phyloP scores from a whole-genome alignment of 2,888 invertebrate genomes.

The Nysson spinosus region DNA sequence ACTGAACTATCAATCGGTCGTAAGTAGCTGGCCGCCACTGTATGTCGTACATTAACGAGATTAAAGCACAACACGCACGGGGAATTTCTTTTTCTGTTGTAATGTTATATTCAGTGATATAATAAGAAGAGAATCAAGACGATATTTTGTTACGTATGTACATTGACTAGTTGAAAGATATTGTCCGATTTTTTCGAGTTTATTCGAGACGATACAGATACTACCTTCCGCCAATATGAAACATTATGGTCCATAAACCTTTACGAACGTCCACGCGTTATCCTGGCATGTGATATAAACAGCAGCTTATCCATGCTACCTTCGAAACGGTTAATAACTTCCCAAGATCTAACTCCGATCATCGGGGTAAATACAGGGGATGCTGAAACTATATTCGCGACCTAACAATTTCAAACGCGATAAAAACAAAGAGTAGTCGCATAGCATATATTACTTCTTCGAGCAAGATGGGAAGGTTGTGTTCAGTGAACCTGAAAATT shows the following conservation, averaged over 20 bases:
- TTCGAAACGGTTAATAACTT: conserved; percentile 16
- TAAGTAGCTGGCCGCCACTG: too few species aligned
- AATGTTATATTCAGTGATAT: too few species aligned
- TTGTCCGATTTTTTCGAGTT: conserved; percentile 21
- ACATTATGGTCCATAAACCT: conserved; percentile 51
- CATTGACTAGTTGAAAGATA: too few species aligned
- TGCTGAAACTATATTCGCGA: conserved; percentile 19
- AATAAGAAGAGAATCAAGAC: too few species aligned
- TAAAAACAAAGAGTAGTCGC: conserved; percentile 17
- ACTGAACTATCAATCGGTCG: too few species aligned
- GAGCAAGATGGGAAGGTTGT: neutral
- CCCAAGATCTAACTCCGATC: conserved; percentile 16
- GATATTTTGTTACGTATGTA: too few species aligned
- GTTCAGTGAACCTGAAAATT: too few species aligned
- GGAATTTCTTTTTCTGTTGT: too few species aligned
- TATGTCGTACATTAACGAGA: too few species aligned
- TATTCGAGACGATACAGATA: conserved; percentile 18
- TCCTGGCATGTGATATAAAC: conserved; percentile 40
- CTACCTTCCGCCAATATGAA: conserved; percentile 28
- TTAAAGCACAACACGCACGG: too few species aligned
- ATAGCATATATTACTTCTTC: neutral
- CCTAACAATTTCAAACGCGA: conserved; percentile 36
- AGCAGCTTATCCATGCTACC: conserved; percentile 15
- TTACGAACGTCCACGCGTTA: conserved; percentile 40
- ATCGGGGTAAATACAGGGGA: conserved; percentile 41